Base-by-base conservation (phyloP, 2,113 vertebrate species). In the Ophiodon elongatus region DNA sequence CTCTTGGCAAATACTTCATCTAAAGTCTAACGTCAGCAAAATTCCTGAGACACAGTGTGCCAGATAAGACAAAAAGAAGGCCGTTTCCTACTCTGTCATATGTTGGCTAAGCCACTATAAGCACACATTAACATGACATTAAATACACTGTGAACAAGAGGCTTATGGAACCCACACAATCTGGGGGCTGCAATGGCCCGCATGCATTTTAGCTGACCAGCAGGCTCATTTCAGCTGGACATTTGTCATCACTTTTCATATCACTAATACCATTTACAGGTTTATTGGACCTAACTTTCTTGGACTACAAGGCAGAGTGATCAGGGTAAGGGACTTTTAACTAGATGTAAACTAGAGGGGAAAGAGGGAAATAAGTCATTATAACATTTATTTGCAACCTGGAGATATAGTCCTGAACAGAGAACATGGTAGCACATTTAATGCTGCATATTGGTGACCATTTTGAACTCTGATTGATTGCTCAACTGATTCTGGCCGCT, bases 121-220 rank as follows among this genome's bases (percentile, higher is more conserved):
- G 35, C 19, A 25, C 41, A 66, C 11, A 23, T 11, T 27, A 43
- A 64, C 65, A 66, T 72, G 69, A 67, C 68, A 82, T 25, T 27
- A 62, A 60, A 56, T 43, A 15, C 9, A 50, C 4, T n/a, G 62
- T 23, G n/a, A 77, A 77, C 71, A 79, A 70, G 57, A 45, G 60
- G 52, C 76, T 39, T 54, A 57, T 41, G 31, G 54, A 84, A 37
- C 63, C 73, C 70, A 68, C 69, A 60, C 47, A 70, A 1, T n/a
- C 29, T 73, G 82, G 77, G 73, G 82, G 70, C 50, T 59, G 57
- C 14, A 66, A 35, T 65, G 69, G 68, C 63, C 47, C 0, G 47
- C 41, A 41, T 78, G 54, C 8, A 75, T 54, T 87, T 27, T 0
- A 41, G 31, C 23, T 41, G 54, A 25, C 35, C 78, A 59, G 43